A percentile compares a stretch with the other conserved stretches of the same genome.
Evolutionary conservation across 2,797 vertebrate species (phyloP).

Genomic region (Tarsius wallacei): DNA sequence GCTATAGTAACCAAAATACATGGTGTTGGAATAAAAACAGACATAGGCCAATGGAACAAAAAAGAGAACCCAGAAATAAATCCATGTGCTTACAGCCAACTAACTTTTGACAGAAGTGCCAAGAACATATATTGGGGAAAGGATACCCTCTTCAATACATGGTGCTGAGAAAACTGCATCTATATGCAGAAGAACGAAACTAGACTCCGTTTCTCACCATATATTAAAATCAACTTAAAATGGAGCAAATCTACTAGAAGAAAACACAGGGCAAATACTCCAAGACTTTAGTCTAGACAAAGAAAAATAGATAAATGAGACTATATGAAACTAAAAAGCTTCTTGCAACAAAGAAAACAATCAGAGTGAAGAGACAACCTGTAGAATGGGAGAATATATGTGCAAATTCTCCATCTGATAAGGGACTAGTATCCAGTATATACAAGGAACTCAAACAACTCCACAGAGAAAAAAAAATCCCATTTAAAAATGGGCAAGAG

Average conservation of each 20-base stretch:
- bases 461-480: background rate
- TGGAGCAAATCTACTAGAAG: background rate
- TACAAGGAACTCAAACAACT: background rate
- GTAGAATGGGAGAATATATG: background rate
- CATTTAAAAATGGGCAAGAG: background rate
- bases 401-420: background rate
- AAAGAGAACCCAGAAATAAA: background rate
- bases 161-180: background rate
- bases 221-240: background rate
- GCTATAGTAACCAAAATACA: background rate
- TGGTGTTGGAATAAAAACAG: background rate
- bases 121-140: background rate
- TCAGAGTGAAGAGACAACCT: background rate
- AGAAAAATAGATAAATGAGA: background rate
- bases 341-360: background rate
- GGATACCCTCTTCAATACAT: background rate
- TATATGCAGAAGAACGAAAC: background rate
- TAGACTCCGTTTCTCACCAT: background rate
- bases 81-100: background rate
- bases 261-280: background rate
- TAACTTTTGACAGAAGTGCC: background rate
- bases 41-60: background rate
- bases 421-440: background rate
- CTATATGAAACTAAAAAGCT: background rate
- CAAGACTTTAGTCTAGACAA: background rate